Percentiles rank a stretch among this genome's conserved stretches.
Conservation (phyloP, 2,113 vertebrate species). For the Ageneiosus marmoratus region DNA sequence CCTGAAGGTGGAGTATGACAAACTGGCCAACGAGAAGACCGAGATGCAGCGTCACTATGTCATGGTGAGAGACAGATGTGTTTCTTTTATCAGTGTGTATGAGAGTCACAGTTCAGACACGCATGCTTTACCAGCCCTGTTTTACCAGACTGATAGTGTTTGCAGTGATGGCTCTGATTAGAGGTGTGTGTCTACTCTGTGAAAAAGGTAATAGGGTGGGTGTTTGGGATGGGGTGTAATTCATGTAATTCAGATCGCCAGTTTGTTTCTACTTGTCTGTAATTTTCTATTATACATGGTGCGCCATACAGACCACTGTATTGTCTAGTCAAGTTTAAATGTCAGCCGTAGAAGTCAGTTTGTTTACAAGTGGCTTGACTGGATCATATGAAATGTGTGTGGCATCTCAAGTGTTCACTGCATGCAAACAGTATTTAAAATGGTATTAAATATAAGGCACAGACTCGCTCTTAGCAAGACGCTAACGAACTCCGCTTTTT, state of each 20-base stretch:
- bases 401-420: not conserved
- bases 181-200: constrained; percentile 34
- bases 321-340: not conserved
- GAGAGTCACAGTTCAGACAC: not conserved
- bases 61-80: constrained; percentile 81
- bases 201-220: constrained; percentile 62
- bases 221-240: constrained; percentile 64
- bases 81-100: not conserved
- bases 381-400: not conserved
- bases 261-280: constrained; percentile 3
- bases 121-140: constrained; percentile 23
- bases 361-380: not conserved
- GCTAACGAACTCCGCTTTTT: not conserved
- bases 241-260: not conserved
- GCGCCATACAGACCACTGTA: not conserved
- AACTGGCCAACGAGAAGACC: constrained; percentile 94
- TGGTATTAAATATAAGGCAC: not conserved
- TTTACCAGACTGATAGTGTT: constrained; percentile 38
- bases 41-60: constrained; percentile 98
- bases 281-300: not conserved
- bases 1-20: constrained; percentile 94
- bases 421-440: not conserved
- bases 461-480: not conserved
- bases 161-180: constrained; percentile 46
- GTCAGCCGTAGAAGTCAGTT: not conserved